phyloP scores from a whole-genome alignment of 1,140 invertebrate species.

The Lasioglossum baleicum region DNA sequence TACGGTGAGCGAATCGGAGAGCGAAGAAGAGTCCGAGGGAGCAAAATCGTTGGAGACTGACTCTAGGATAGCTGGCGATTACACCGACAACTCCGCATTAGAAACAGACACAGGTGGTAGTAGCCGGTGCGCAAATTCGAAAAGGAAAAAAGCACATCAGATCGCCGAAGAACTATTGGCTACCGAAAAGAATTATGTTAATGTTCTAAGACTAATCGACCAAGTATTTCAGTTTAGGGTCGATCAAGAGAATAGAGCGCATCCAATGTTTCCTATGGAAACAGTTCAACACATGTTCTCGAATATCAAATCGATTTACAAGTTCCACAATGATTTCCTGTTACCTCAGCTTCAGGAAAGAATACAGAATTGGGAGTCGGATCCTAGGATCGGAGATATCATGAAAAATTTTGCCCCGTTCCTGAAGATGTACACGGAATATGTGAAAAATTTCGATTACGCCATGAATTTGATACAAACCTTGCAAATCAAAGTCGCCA shows the following conservation, averaged over 20 bases:
- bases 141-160: slow-evolving; percentile 78
- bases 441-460: slow-evolving; percentile 86
- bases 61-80: slow-evolving; percentile 63
- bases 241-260: slow-evolving; percentile 78
- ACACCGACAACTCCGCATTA: slow-evolving; percentile 54
- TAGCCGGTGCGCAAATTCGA: slow-evolving; percentile 63
- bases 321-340: slow-evolving; percentile 85
- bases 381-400: slow-evolving; percentile 86
- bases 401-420: slow-evolving; percentile 89
- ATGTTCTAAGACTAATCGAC: slow-evolving; percentile 85
- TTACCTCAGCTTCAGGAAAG: slow-evolving; percentile 84
- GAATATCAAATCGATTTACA: slow-evolving; percentile 80
- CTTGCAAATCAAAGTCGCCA: slow-evolving; percentile 82
- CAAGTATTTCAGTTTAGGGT: slow-evolving; percentile 82
- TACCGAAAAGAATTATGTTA: slow-evolving; percentile 87
- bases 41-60: slow-evolving; percentile 71
- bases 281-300: slow-evolving; percentile 78
- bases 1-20: slow-evolving; percentile 77
- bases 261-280: slow-evolving; percentile 78
- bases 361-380: slow-evolving; percentile 82
- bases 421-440: slow-evolving; percentile 87
- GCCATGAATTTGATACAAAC: slow-evolving; percentile 84
- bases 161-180: slow-evolving; percentile 86
- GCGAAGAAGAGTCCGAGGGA: slow-evolving; percentile 77
- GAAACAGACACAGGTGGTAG: slow-evolving; percentile 55